These are phyloP conservation scores for Tachysurus vachellii DNA, from an alignment of 2,113 vertebrate genomes.

Conservation along the genomic window DNA sequence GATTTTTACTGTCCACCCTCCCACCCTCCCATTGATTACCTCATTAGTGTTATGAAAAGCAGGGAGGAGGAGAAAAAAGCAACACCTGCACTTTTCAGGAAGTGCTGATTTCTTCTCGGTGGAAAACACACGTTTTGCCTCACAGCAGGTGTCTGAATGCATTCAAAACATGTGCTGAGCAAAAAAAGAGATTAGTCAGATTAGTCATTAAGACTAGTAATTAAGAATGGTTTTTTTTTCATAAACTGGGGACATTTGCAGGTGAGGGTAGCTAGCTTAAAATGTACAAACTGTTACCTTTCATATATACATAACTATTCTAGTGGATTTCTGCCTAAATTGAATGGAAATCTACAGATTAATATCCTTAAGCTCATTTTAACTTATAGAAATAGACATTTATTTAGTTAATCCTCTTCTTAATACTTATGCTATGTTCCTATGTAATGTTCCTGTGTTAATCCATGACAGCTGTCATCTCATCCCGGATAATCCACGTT, in stretches of 20 bases:
- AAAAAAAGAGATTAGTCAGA: conserved; percentile 34
- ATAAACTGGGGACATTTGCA: conserved; percentile 19
- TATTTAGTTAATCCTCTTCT: conserved; percentile 55
- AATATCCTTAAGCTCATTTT: conserved; percentile 37
- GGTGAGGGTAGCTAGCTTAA: background rate
- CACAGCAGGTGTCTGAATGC: conserved; percentile 62
- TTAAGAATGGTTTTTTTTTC: background rate
- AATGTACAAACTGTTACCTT: background rate
- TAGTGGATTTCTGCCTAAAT: conserved; percentile 15
- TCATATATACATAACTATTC: background rate
- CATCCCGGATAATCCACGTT: conserved; percentile 57
- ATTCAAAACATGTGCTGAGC: conserved; percentile 31
- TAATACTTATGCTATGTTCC: conserved; percentile 50
- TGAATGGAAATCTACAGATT: conserved; percentile 26
- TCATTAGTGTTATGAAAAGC: conserved; percentile 59
- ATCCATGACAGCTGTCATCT: conserved; percentile 43
- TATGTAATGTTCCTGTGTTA: conserved; percentile 37
- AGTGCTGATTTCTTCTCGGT: conserved; percentile 41
- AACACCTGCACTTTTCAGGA: conserved; percentile 66
- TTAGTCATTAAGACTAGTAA: conserved; percentile 37
- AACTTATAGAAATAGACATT: conserved; percentile 45
- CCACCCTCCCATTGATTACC: conserved; percentile 64
- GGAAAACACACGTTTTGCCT: conserved; percentile 48
- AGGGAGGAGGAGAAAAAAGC: conserved; percentile 40
- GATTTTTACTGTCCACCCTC: conserved; percentile 49